Evolutionary conservation across 2,797 vertebrate genomes (phyloP), one percentile per base, ranked within the genome.

Genomic region (Ataeniobius toweri): DNA sequence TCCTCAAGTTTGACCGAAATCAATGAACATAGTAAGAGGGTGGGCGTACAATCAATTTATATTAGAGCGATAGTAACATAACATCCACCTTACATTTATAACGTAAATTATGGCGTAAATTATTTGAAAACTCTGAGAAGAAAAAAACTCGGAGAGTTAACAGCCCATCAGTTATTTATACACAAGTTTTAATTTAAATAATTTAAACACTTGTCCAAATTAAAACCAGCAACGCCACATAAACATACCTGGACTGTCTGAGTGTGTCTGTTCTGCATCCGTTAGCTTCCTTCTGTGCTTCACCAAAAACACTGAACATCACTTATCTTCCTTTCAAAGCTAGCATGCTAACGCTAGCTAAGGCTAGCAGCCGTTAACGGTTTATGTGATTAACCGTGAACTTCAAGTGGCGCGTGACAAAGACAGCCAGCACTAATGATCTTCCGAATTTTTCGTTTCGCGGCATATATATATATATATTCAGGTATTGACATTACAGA

Each of bases 271-370:
- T 28, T 53, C 1, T 41, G 18, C 50, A 16, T 79, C 41, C 39
- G 65, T 16, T 26, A 3, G 61, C 20, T 69, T 20, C 61, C 6
- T 48, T 53, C 36, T 69, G 39, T 13, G 28, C 69, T 56, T 56
- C 16, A 9, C 26, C 44, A 31, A 24, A 44, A 74, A 58, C 73
- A 77, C 20, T 28, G 36, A 22, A 18, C 50, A 65, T 56, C 76
- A 48, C 77, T 71, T 18, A 56, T 89, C 74, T 71, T 58, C 73
- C 41, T 74, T 31, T 53, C 26, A 20, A 14, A 6, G 85, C 80
- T 92, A 90, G 83, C 88, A 86, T 82, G 86, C 86, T 88, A 84
- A 50, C 75, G 58, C 61, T 83, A 86, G 90, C 89, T 85, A 75
- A 68, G 55, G 6, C 0, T 9, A 18, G 77, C 80, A 9, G 28